phyloP scores from a whole-genome alignment of 2,888 invertebrate species.

The Trisateles emortualis region DNA sequence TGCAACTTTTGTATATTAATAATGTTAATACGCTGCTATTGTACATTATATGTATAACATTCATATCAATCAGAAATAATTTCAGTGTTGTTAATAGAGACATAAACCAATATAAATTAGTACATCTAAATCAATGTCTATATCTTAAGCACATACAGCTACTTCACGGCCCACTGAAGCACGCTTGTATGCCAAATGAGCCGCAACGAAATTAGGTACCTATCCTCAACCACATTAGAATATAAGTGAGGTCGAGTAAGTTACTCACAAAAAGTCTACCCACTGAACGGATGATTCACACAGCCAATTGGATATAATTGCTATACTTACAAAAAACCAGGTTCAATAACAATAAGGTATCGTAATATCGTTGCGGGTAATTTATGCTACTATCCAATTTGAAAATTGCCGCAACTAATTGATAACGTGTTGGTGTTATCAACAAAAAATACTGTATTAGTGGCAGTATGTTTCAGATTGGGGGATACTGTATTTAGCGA shows the following conservation, averaged over 20 bases:
- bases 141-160: slow-evolving; percentile 62
- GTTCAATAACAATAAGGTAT: slow-evolving; percentile 40
- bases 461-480: not conserved
- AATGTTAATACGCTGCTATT: not conserved
- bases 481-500: not conserved
- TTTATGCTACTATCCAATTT: slow-evolving; percentile 36
- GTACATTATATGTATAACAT: not conserved
- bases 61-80: slow-evolving; percentile 1
- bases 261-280: slow-evolving; percentile 53
- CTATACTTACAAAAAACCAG: slow-evolving; percentile 32
- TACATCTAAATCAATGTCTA: slow-evolving; percentile 62
- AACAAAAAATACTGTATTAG: slow-evolving; percentile 3
- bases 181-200: slow-evolving; percentile 63
- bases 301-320: slow-evolving; percentile 37
- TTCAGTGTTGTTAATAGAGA: slow-evolving; percentile 22
- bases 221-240: slow-evolving; percentile 28
- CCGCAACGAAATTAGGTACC: slow-evolving; percentile 59
- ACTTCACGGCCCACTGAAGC: slow-evolving; percentile 63
- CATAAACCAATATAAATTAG: slow-evolving; percentile 30
- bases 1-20: no score
- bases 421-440: slow-evolving; percentile 16
- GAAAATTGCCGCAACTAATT: slow-evolving; percentile 29
- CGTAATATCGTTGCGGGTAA: slow-evolving; percentile 27
- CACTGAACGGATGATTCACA: slow-evolving; percentile 58
- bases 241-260: slow-evolving; percentile 14